These are phyloP conservation scores for Chorisops tibialis DNA, from an alignment of 2,888 invertebrate species.

Conservation along the genomic window DNA sequence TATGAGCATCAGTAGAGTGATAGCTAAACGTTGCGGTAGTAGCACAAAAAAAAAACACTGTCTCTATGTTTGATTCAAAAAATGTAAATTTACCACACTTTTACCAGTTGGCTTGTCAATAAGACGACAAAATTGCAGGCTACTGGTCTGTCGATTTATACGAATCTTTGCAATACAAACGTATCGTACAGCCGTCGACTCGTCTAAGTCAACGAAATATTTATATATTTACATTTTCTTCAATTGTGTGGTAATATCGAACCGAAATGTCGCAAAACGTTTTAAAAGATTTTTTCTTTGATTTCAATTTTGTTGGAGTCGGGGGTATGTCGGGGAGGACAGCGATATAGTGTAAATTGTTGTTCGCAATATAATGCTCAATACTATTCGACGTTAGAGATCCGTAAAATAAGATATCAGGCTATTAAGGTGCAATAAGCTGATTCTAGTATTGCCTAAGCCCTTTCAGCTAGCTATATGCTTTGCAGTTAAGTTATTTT, in stretches of 20 bases:
- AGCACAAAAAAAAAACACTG: neutral
- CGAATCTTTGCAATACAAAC: conserved; percentile 1
- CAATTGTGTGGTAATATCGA: conserved; percentile 28
- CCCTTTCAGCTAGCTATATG: too few relatives aligned
- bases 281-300: too few relatives aligned
- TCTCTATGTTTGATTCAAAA: neutral
- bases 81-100: conserved; percentile 18
- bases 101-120: neutral
- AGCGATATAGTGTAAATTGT: conserved; percentile 20
- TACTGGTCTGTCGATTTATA: conserved; percentile 6
- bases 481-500: too few relatives aligned
- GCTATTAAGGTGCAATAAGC: conserved; percentile 12
- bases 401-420: conserved; percentile 23
- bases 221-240: conserved; percentile 25
- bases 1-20: conserved; percentile 4
- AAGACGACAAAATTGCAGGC: conserved; percentile 22
- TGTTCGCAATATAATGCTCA: conserved; percentile 25
- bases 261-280: too few relatives aligned
- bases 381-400: conserved; percentile 27
- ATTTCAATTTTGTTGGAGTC: too few relatives aligned
- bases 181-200: neutral
- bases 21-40: neutral
- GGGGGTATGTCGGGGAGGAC: too few relatives aligned
- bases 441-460: too few relatives aligned
- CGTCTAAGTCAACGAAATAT: neutral